Evolutionary conservation across 2,888 invertebrate species (phyloP), one percentile per base, ranked within the genome.

Genomic region (Crossocerus cetratus): DNA sequence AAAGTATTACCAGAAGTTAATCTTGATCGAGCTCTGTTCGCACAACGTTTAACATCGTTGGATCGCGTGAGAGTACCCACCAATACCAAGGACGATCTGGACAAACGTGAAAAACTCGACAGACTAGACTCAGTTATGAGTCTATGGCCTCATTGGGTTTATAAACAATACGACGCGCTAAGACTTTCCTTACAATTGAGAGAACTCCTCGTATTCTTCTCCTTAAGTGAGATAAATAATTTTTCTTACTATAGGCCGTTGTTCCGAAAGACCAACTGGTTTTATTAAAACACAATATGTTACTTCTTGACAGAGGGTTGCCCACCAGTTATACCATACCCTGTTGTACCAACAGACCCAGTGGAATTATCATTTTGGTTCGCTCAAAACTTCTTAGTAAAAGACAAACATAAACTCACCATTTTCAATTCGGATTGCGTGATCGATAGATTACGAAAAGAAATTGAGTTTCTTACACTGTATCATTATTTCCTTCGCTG

Each of bases 321-420:
- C 32, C 32, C 32, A 32, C 32, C 32, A 32, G 11, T 32, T 32
- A 3, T 32, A 32, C 32, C 5, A 0, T 4, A 32, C 8, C 32
- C 32, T 65, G 82, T 70, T 69, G 91, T 95, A 89, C 95, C 95
- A 3, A 90, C 90, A 49, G 94, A 95, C 90, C 94, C 95, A 0
- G 91, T 92, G 8, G 93, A 94, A 71, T 91, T 96, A 74, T 96
- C 96, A 0, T 96, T 94, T 89, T 97, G 96, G 96, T 93, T 96
- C 63, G 94, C 94, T 13, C 94, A 95, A 77, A 96, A 95, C 90
- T 91, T 96, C 60, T 94, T 95, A 43, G 90, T 96, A 18, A 93
- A 93, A 61, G 94, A 95, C 81, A 90, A 91, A 18, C 93, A 94
- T 82, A 91, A 94, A 80, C 90, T 94, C 32, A 90, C 91, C 14